Evolutionary conservation across 2,797 vertebrate species (phyloP).

Genomic region (Tolypeutes matacus): DNA sequence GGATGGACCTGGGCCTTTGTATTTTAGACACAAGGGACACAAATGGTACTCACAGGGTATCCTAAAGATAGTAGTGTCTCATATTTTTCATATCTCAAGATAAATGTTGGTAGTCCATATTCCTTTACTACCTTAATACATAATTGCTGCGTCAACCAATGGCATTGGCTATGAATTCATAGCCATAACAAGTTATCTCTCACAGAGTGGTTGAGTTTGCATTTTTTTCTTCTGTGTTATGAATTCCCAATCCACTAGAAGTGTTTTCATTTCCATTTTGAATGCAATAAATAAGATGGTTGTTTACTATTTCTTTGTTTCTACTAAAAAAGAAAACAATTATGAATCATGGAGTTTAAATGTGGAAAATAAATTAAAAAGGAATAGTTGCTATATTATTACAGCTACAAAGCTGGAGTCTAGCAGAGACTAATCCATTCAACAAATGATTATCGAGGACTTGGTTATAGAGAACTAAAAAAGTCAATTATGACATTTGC

Average conservation of each 20-base stretch:
- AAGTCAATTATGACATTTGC: slow-evolving; percentile 3
- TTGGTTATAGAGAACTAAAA: not conserved
- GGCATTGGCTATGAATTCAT: not conserved
- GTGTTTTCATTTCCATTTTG: not conserved
- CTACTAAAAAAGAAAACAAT: slow-evolving; percentile 4
- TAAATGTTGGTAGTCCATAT: not conserved
- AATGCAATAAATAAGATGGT: not conserved
- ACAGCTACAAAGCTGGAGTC: not conserved
- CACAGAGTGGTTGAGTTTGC: not conserved
- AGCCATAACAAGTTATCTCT: not conserved
- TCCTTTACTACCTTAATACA: not conserved
- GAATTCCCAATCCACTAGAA: not conserved
- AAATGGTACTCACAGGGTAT: not conserved
- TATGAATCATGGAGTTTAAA: slow-evolving; percentile 49
- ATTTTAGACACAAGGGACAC: not conserved
- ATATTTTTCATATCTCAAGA: not conserved
- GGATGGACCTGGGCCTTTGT: not conserved
- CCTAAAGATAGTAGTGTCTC: not conserved
- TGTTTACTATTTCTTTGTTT: slow-evolving; percentile 19
- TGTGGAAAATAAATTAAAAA: not conserved
- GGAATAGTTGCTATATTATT: not conserved
- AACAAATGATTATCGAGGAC: slow-evolving; percentile 6
- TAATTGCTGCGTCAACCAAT: not conserved
- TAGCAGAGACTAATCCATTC: slow-evolving; percentile 43
- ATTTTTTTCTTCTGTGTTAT: not conserved